Evolutionary conservation across 2,888 invertebrate genomes (phyloP).

Genomic region (Pollenia amentaria): DNA sequence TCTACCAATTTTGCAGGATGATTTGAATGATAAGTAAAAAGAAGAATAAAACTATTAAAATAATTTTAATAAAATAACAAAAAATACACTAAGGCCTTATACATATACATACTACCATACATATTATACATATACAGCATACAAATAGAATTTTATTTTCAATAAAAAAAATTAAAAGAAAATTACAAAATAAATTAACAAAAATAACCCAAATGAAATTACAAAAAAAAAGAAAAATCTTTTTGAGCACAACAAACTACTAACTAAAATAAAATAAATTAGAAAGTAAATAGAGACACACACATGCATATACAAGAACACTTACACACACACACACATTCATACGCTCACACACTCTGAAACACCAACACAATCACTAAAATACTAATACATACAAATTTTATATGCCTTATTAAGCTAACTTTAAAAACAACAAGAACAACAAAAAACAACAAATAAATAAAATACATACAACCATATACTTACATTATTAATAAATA

Average conservation of each 20-base stretch:
- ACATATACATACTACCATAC: constrained; percentile 38
- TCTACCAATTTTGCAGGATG: background rate
- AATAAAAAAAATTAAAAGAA: constrained; percentile 2
- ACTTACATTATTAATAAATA: background rate
- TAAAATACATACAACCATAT: constrained; percentile 2
- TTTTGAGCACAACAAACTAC: constrained; percentile 52
- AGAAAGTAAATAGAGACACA: constrained; percentile 2
- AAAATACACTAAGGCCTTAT: constrained; percentile 64
- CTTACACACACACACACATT: constrained; percentile 26
- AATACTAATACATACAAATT: constrained; percentile 69
- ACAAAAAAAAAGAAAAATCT: constrained; percentile 17
- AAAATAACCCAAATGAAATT: constrained; percentile 4
- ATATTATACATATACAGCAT: constrained; percentile 19
- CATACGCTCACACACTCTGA: constrained; percentile 20
- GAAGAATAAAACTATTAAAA: constrained; percentile 1
- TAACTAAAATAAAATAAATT: constrained; percentile 1
- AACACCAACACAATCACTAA: constrained; percentile 65
- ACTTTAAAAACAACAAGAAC: constrained; percentile 48
- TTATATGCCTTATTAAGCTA: constrained; percentile 72
- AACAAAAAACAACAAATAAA: constrained; percentile 7
- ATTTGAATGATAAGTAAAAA: constrained; percentile 5
- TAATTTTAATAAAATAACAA: constrained; percentile 26
- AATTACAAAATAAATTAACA: constrained; percentile 9
- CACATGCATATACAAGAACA: constrained; percentile 14
- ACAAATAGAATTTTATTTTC: constrained; percentile 46